These are phyloP conservation scores for Volucella inflata DNA, from an alignment of 2,888 invertebrate species.

Conservation along the genomic window DNA sequence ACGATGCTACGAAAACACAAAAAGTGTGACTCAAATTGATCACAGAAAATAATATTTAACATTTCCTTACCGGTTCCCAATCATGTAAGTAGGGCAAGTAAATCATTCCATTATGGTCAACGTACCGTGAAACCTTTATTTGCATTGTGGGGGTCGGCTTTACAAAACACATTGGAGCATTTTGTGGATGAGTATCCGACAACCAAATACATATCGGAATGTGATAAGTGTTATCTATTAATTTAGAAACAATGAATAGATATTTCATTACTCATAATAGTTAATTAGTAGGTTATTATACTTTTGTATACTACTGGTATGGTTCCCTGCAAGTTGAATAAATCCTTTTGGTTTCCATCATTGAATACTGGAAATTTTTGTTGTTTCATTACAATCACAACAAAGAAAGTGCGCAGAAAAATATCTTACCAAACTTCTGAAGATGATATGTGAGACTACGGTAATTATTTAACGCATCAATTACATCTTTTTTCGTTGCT, in stretches of 20 bases:
- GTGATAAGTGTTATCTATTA: conserved; percentile 91
- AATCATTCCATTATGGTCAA: conserved; percentile 97
- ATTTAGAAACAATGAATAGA: background rate
- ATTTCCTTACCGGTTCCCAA: conserved; percentile 89
- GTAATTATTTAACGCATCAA: conserved; percentile 87
- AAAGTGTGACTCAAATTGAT: conserved; percentile 13
- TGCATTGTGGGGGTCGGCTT: conserved; percentile 97
- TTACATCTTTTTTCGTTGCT: conserved; percentile 87
- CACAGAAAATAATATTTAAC: no score
- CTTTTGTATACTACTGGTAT: conserved; percentile 96
- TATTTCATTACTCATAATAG: conserved; percentile 11
- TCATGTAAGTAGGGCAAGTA: conserved; percentile 98
- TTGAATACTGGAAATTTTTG: conserved; percentile 89
- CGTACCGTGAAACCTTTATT: conserved; percentile 96
- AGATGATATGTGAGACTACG: conserved; percentile 87
- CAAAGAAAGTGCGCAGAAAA: no score
- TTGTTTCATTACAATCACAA: background rate
- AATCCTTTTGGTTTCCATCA: conserved; percentile 91
- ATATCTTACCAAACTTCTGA: conserved; percentile 88
- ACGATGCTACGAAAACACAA: conserved; percentile 83
- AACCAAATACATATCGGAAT: conserved; percentile 98
- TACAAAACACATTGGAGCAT: conserved; percentile 97
- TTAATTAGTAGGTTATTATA: conserved; percentile 66
- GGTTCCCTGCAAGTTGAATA: conserved; percentile 94
- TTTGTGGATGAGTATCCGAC: conserved; percentile 98